Conservation (phyloP, 2,113 vertebrate genomes). For the Ellobius talpinus region DNA sequence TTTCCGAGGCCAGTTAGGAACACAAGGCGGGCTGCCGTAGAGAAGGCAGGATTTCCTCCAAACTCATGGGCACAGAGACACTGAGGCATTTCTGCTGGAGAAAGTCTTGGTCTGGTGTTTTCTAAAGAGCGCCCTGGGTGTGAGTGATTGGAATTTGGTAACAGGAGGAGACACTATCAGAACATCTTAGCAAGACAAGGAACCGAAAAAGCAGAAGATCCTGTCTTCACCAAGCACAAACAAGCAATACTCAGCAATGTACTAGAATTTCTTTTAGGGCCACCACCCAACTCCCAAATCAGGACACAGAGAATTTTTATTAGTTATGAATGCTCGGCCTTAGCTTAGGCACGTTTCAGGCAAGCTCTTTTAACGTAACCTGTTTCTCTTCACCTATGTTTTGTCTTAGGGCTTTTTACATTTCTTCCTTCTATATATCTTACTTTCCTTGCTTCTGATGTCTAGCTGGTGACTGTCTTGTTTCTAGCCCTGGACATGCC, state of each 20-base stretch:
- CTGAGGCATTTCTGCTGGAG: not conserved
- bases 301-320: not conserved
- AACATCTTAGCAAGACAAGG: not conserved
- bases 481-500: not conserved
- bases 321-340: not conserved
- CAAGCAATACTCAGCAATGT: not conserved
- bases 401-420: not conserved
- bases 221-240: not conserved
- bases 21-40: not conserved
- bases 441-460: not conserved
- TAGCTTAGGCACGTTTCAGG: not conserved
- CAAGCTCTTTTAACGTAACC: not conserved
- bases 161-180: not conserved
- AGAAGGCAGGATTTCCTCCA: not conserved
- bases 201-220: conserved; percentile 2
- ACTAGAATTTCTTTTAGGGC: not conserved
- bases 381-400: not conserved
- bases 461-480: not conserved
- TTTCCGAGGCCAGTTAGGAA: not conserved
- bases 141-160: not conserved
- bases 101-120: not conserved
- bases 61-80: not conserved
- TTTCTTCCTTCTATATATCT: not conserved
- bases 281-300: not conserved
- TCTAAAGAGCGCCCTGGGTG: not conserved